Conservation (phyloP, 2,113 vertebrate species). For the Dasyornis broadbenti region DNA sequence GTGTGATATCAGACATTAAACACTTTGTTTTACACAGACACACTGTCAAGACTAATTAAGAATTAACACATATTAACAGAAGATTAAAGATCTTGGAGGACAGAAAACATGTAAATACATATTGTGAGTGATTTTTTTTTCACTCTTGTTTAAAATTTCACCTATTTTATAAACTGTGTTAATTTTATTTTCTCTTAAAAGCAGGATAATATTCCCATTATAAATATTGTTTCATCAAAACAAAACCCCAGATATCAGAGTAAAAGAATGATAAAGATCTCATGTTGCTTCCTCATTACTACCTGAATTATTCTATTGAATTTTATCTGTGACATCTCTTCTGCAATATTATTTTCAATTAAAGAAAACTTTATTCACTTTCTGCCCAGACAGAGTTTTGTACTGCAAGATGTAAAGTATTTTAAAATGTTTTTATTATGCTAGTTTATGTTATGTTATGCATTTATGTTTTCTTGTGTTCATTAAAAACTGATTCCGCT, state of each 20-base stretch:
- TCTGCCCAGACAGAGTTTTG: not conserved
- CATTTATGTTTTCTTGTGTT: not conserved
- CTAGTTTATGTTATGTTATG: not conserved
- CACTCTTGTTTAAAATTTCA: not conserved
- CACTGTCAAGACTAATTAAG: not conserved
- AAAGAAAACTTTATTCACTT: not conserved
- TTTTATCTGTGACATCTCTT: not conserved
- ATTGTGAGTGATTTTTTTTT: not conserved
- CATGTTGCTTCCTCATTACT: not conserved
- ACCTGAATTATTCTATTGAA: not conserved
- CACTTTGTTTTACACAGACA: not conserved
- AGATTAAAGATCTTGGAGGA: not conserved
- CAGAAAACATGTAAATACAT: not conserved
- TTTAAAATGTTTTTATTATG: not conserved
- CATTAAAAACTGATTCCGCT: not conserved
- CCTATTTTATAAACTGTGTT: not conserved
- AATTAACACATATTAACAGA: not conserved
- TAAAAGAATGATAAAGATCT: not conserved
- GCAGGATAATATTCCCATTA: not conserved
- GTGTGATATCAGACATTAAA: not conserved
- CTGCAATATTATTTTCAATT: constrained; percentile 1
- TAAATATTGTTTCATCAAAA: not conserved
- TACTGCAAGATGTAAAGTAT: not conserved
- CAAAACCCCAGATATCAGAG: not conserved
- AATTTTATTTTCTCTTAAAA: not conserved